Evolutionary conservation across 2,113 vertebrate genomes (phyloP).

Genomic region (Protobothrops mucrosquamatus): DNA sequence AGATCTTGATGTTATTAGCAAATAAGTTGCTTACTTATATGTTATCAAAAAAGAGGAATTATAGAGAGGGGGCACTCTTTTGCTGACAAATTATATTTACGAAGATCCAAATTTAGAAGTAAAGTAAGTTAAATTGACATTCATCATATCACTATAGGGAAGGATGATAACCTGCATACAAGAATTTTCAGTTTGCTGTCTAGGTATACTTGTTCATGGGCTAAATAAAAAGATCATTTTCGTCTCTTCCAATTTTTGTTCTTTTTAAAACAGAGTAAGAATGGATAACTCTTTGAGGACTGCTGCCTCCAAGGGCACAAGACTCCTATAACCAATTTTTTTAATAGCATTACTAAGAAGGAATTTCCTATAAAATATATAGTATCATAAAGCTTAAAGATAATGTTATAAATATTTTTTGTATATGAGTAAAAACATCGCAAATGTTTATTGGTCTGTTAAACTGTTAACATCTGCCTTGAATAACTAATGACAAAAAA

Average conservation of each 20-base stretch:
- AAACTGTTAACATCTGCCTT: neutral
- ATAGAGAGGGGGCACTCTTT: neutral
- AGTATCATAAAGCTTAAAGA: neutral
- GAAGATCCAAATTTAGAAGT: neutral
- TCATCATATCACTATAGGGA: neutral
- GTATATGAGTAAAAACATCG: neutral
- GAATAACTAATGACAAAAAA: neutral
- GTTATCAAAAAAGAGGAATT: neutral
- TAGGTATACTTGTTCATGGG: neutral
- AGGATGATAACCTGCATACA: neutral
- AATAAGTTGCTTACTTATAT: neutral
- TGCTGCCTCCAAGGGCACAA: neutral
- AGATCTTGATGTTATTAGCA: neutral
- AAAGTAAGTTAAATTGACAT: neutral
- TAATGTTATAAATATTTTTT: neutral
- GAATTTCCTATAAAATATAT: neutral
- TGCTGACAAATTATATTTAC: neutral
- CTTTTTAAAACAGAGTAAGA: neutral
- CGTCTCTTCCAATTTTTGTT: neutral
- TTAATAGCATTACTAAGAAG: neutral
- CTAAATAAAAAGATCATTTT: neutral
- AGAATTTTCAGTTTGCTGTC: neutral
- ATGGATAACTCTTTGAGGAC: neutral
- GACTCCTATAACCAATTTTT: neutral
- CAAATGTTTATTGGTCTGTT: neutral